These are phyloP conservation scores for Stenotaenia linearis DNA, from an alignment of 2,888 invertebrate species.

Conservation along the genomic window DNA sequence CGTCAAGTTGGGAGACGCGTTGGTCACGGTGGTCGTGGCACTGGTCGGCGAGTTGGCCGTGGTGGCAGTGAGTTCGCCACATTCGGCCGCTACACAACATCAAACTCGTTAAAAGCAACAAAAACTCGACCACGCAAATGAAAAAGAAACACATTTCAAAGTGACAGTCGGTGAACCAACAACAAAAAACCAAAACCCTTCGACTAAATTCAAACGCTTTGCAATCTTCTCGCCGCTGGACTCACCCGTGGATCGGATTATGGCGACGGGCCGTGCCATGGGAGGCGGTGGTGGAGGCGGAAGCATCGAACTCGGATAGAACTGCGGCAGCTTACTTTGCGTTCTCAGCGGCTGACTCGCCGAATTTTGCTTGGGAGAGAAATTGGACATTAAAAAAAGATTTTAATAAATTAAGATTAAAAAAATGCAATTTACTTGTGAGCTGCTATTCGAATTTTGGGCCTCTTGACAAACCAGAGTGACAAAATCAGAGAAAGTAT, in stretches of 20 bases:
- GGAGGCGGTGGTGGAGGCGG: constrained; percentile 77
- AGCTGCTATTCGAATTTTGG: constrained; percentile 58
- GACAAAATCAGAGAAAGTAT: constrained; percentile 91
- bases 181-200: constrained; percentile 27
- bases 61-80: constrained; percentile 27
- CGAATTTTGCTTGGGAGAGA: constrained; percentile 41
- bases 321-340: constrained; percentile 59
- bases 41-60: constrained; percentile 31
- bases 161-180: constrained; percentile 5
- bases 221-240: too few relatives aligned
- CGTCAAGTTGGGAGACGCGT: not conserved
- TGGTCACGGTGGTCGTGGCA: constrained; percentile 29
- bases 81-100: constrained; percentile 24
- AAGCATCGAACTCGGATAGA: constrained; percentile 86
- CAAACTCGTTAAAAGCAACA: not conserved
- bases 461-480: constrained; percentile 95
- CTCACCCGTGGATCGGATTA: constrained; percentile 78
- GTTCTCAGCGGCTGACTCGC: constrained; percentile 50
- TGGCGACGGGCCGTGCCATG: constrained; percentile 93
- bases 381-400: too few relatives aligned
- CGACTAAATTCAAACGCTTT: too few relatives aligned
- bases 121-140: too few relatives aligned
- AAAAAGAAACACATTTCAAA: constrained; percentile 3
- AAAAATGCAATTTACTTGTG: too few relatives aligned
- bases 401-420: too few relatives aligned